Evolutionary conservation across 2,797 vertebrate species (phyloP).

Genomic region (Acrocephalus scirpaceus): DNA sequence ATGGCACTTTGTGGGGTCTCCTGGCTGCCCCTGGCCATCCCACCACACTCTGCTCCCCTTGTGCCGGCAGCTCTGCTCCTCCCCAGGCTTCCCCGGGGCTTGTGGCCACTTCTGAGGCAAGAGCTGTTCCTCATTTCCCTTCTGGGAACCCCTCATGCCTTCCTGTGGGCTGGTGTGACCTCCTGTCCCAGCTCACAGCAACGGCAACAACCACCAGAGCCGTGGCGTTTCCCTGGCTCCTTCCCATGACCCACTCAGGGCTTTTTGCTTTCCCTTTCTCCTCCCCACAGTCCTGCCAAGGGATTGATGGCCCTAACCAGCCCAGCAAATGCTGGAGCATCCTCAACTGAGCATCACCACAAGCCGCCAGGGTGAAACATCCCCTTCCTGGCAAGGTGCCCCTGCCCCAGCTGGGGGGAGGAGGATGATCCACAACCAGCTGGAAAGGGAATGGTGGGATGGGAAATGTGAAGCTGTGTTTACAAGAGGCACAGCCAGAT

Average conservation of each 20-base stretch:
- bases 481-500: background rate
- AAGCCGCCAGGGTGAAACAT: rapidly evolving
- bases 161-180: background rate
- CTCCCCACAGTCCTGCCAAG: background rate
- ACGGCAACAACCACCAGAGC: rapidly evolving
- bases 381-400: background rate
- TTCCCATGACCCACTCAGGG: rapidly evolving
- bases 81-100: background rate
- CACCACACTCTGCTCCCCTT: background rate
- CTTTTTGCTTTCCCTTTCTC: background rate
- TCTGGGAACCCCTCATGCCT: background rate
- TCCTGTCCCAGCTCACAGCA: background rate
- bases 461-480: background rate
- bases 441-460: background rate
- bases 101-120: background rate
- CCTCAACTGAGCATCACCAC: rapidly evolving
- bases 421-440: rapidly evolving
- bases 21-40: background rate
- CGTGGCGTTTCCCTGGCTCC: rapidly evolving
- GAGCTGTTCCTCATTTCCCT: background rate
- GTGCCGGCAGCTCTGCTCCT: rapidly evolving
- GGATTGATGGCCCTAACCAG: background rate
- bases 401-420: too few species aligned
- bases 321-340: rapidly evolving
- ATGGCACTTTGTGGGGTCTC: background rate